Evolutionary conservation across 2,888 invertebrate genomes (phyloP), one percentile per base, ranked within the genome.

Genomic region (Acanthosepion lycidas): DNA sequence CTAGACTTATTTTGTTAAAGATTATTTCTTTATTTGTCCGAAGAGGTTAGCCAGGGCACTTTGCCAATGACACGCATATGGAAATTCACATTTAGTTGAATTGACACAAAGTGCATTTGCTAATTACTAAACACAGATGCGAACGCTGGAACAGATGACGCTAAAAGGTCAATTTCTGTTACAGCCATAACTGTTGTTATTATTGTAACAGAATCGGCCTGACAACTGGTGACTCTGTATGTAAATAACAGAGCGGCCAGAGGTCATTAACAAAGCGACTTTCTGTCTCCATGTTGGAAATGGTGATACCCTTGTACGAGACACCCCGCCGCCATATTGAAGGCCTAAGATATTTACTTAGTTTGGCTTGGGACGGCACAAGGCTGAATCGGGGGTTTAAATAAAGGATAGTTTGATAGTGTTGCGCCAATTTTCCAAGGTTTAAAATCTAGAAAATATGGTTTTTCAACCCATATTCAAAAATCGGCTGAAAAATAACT

Each of bases 131-230:
- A 78, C n/a, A 78, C 78, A 78, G 78, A 78, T 78, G 78, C n/a
- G 78, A 78, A 15, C 78, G 5, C n/a, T 33, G 78, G n/a, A 78
- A 78, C n/a, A n/a, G 15, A 1, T n/a, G n/a, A 12, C n/a, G n/a
- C 78, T 78, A n/a, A 78, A 78, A 78, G 78, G 78, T 78, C 78
- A 78, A n/a, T n/a, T n/a, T 78, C 78, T 78, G 78, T 78, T 78
- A 78, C 78, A 78, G 78, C n/a, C n/a, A n/a, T 15, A 8, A 12
- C 8, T 78, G 15, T 78, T 78, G n/a, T 78, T 78, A 78, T 78
- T 78, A 12, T 33, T n/a, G n/a, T n/a, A n/a, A 78, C 78, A n/a
- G n/a, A 78, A 78, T 78, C n/a, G n/a, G 12, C n/a, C 12, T 78
- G n/a, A 9, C 15, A 78, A 33, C n/a, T 78, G n/a, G 78, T 78